Percentiles rank a stretch among this genome's conserved stretches.
These are phyloP conservation scores for Frieseomelitta varia DNA, from an alignment of 1,140 invertebrate genomes.

Conservation along the genomic window DNA sequence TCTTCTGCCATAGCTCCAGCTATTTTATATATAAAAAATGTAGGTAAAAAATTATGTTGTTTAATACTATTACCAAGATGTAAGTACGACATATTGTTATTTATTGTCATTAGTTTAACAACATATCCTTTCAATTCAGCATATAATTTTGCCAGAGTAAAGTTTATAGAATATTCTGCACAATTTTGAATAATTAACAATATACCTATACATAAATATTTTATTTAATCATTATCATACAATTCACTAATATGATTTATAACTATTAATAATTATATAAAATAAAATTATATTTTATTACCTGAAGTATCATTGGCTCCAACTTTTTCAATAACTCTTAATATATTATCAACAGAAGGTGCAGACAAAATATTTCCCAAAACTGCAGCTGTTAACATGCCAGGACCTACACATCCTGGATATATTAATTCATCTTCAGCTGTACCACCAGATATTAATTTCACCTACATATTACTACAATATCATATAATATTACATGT, in stretches of 20 bases:
- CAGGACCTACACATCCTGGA: conserved; percentile 86
- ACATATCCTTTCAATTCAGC: conserved; percentile 80
- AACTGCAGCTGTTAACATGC: conserved; percentile 87
- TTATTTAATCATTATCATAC: conserved; percentile 16
- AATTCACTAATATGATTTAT: conserved; percentile 35
- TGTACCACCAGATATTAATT: conserved; percentile 86
- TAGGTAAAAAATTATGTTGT: conserved; percentile 84
- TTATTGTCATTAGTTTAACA: conserved; percentile 66
- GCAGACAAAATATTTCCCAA: conserved; percentile 83
- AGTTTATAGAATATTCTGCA: conserved; percentile 86
- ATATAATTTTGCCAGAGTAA: conserved; percentile 84
- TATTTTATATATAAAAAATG: conserved; percentile 85
- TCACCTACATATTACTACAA: conserved; percentile 76
- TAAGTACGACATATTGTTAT: neutral
- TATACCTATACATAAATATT: conserved; percentile 76
- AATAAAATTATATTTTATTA: conserved; percentile 41
- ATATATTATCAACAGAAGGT: conserved; percentile 61
- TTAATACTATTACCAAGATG: conserved; percentile 61
- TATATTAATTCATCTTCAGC: conserved; percentile 86
- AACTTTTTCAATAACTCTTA: conserved; percentile 65
- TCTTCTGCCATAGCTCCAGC: conserved; percentile 87
- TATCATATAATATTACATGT: neutral
- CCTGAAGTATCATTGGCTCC: conserved; percentile 56
- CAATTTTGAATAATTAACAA: conserved; percentile 86
- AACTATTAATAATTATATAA: conserved; percentile 3